Evolutionary conservation across 2,888 invertebrate species (phyloP).

Genomic region (Coecobrya sp.): DNA sequence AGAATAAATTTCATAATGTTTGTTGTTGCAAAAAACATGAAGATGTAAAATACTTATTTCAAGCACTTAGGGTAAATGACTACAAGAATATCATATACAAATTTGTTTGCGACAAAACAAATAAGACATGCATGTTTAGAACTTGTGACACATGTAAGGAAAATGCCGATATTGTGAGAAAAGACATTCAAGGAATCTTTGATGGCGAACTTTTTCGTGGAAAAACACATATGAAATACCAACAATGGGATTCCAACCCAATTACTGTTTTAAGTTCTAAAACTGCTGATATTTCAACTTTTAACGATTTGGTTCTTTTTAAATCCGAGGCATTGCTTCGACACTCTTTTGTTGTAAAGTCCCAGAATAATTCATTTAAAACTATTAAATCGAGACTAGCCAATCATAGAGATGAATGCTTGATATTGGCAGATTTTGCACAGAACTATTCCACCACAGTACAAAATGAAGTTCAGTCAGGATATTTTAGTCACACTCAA

Average conservation of each 20-base stretch:
- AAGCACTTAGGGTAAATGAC: not conserved
- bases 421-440: slow-evolving; percentile 5
- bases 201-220: not conserved
- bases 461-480: slow-evolving; percentile 2
- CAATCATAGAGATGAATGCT: not conserved
- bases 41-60: not conserved
- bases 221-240: not conserved
- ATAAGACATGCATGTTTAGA: not conserved
- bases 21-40: slow-evolving; percentile 17
- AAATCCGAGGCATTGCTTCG: not conserved
- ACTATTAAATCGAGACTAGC: not conserved
- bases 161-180: not conserved
- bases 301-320: not conserved
- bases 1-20: not conserved
- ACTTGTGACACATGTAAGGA: not conserved
- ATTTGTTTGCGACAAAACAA: not conserved
- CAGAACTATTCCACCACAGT: not conserved
- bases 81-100: not conserved
- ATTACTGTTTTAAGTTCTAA: not conserved
- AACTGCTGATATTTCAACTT: not conserved
- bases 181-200: not conserved
- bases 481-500: not conserved
- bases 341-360: not conserved
- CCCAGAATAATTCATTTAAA: not conserved
- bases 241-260: not conserved